Conservation (phyloP, 2,113 vertebrate species). For the Gasterosteus aculeatus region DNA sequence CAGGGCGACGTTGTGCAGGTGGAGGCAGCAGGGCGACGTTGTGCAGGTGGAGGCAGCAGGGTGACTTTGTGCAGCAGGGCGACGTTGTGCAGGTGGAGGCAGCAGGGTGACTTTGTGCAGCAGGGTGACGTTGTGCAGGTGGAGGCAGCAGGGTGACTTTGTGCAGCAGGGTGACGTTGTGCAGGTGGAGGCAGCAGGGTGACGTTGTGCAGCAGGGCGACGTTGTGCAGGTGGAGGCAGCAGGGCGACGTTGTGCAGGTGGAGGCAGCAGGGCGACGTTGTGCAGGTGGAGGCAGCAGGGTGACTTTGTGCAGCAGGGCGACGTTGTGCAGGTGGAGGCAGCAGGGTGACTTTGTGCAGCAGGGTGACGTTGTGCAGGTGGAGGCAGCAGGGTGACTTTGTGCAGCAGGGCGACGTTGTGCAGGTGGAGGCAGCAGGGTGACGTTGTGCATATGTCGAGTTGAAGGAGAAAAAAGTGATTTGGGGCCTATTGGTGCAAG, state of each 20-base stretch:
- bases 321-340: neutral
- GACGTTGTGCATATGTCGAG: neutral
- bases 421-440: neutral
- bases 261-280: neutral
- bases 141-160: no score
- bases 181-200: no score
- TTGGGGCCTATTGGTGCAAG: neutral
- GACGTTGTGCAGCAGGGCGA: neutral
- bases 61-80: no score
- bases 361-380: neutral
- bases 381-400: neutral
- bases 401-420: neutral
- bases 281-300: neutral
- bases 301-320: no score
- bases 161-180: no score
- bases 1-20: no score
- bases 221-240: neutral
- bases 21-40: no score
- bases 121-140: no score
- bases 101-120: neutral
- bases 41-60: no score
- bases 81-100: neutral
- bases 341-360: neutral
- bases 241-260: neutral
- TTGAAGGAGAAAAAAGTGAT: neutral